Conservation (phyloP, 2,797 vertebrate genomes). For the Hafferia zeledoni region DNA sequence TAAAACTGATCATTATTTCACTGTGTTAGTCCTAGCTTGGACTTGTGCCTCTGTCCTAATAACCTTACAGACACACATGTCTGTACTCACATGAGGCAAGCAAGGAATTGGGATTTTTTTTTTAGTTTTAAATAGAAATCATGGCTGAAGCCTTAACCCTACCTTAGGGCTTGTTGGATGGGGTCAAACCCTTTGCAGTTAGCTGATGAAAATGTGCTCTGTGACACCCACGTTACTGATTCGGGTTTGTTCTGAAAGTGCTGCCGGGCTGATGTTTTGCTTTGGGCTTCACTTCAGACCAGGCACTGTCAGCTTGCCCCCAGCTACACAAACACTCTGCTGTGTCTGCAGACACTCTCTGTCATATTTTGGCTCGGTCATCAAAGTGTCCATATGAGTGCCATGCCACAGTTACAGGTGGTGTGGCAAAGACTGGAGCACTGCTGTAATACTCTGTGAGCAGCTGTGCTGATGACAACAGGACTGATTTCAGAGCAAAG, state of each 20-base stretch:
- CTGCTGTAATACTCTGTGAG: background rate
- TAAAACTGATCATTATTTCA: background rate
- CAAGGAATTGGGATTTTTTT: background rate
- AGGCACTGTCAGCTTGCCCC: background rate
- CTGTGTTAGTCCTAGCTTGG: background rate
- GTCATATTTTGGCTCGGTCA: background rate
- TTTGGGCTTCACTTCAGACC: background rate
- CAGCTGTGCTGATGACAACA: background rate
- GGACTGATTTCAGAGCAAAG: background rate
- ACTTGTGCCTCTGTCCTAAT: background rate
- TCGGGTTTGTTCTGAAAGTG: background rate
- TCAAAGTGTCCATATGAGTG: rapidly evolving
- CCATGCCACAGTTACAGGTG: background rate
- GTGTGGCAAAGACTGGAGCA: background rate
- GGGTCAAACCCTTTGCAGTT: background rate
- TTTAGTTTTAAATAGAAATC: background rate
- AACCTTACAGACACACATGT: rapidly evolving
- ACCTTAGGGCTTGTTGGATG: background rate
- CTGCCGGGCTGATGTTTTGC: background rate
- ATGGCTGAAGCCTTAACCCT: background rate
- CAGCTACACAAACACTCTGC: background rate
- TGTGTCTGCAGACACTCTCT: background rate
- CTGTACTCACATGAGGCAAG: background rate
- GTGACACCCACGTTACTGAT: background rate
- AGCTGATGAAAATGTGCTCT: background rate